These are phyloP conservation scores for Tortricodes alternella DNA, from an alignment of 2,888 invertebrate species.

Conservation along the genomic window DNA sequence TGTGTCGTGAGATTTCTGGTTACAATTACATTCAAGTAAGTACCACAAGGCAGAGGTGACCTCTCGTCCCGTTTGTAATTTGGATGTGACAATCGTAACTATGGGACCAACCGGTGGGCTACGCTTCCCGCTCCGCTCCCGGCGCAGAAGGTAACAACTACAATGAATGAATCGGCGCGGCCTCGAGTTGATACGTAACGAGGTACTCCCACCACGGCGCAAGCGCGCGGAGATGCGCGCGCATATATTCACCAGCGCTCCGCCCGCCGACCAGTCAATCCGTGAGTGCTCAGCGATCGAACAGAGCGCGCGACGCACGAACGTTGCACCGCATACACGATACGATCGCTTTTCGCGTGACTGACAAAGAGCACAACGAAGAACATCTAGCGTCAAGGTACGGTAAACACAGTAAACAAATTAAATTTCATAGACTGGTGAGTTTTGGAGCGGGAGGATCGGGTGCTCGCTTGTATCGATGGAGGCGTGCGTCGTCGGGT, in stretches of 20 bases:
- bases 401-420: no score
- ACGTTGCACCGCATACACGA: conserved; percentile 41
- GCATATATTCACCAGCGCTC: conserved; percentile 70
- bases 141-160: conserved; percentile 31
- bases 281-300: conserved; percentile 57
- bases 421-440: no score
- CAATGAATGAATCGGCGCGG: conserved; percentile 49
- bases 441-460: conserved; percentile 36
- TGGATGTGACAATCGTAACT: conserved; percentile 19
- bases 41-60: conserved; percentile 17
- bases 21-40: not conserved
- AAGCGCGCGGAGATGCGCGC: conserved; percentile 73
- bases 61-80: conserved; percentile 13
- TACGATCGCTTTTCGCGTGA: conserved; percentile 47
- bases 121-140: conserved; percentile 27
- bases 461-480: conserved; percentile 31
- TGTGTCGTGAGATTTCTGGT: no score
- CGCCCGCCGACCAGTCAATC: conserved; percentile 70
- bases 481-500: conserved; percentile 21
- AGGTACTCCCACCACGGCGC: conserved; percentile 66
- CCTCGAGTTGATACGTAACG: conserved; percentile 41
- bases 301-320: conserved; percentile 43
- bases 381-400: conserved; percentile 49
- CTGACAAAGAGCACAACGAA: conserved; percentile 37
- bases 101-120: conserved; percentile 27